Base-by-base conservation (phyloP, 2,888 invertebrate species). In the Conus canariensis region DNA sequence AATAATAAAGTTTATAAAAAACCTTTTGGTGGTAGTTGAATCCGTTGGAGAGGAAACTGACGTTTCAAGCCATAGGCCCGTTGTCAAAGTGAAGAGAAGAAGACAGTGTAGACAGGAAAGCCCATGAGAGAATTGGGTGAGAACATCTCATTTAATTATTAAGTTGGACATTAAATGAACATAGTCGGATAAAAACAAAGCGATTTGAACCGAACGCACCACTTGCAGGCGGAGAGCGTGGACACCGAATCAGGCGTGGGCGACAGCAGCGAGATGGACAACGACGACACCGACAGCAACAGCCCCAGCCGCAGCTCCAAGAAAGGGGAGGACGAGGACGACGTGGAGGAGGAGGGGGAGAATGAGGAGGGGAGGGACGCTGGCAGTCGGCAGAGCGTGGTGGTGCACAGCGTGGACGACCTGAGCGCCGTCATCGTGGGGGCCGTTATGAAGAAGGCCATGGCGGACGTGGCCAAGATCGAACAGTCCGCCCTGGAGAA, bases 391-490 rank as follows among this genome's bases (percentile, higher is more conserved):
- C 56, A 70, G 14, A 91, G 91, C 70, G 92, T 94, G 58, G 90
- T 93, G n/a, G 93, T 95, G 83, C 91, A 91, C 83, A 93, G 93
- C 85, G 90, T 95, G 77, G 95, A 95, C 90, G 95, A 95, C 64
- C 90, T 95, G 14, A 94, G 95, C 9, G 91, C 94, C 64, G 94
- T 95, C 9, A 93, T 95, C 82, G 95, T 95, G 80, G 95, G 95
- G 8, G 94, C 95, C 64, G 94, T 95, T 0, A 90, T 96, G 89
- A 95, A 94, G 88, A 92, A 93, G 64, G 94, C 94, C 56, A 77
- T 95, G 56, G 93, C 94, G 5, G 93, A 93, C 19, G 90, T 95
- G 25, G 92, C 93, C n/a, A 91, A 93, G 64, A 90, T 91, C 45
- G 90, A 92, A 10, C 94, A 94, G 85, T 60, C 82, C 6, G 59